Base-by-base conservation (phyloP, 2,797 vertebrate genomes). In the Odontamblyopus rebecca region DNA sequence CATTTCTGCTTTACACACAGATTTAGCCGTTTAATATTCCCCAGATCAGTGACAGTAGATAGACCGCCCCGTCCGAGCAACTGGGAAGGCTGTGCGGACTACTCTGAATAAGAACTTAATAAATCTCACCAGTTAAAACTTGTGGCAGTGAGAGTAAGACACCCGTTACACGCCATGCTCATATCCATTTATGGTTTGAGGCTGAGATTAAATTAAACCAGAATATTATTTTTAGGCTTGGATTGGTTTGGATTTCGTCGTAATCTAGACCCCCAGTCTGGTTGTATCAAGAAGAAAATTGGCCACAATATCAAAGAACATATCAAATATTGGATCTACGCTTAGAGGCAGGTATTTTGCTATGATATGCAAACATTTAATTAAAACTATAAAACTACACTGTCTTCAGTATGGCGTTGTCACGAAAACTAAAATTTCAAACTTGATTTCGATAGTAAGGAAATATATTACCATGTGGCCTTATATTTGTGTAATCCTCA, bases 21-120 rank as follows among this genome's bases (percentile, higher is more conserved):
- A 91, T 90, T 89, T 78, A 80, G 74, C 80, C 81, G 23, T 87
- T 92, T 91, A 89, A 90, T 92, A 91, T 91, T 91, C 87, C 56
- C 76, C 78, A 89, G 87, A 90, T 90, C 86, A 81, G 84, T 26
- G 74, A 12, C 77, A 73, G 86, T 69, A 86, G 85, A 88, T 86
- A 74, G 74, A 70, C 11, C 13, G 51, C 26, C 23, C 65, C 70
- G 73, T 77, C 67, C 30, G 38, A 71, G 54, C 60, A 62, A 75
- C 76, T 61, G 41, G 72, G 69, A 26, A 65, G 71, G 73, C 72
- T 71, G 41, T 29, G 73, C 30, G 50, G 62, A 59, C 69, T 23
- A 65, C 75, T 84, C 79, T 54, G 74, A 80, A 84, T 82, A 73
- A 72, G 73, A 74, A 77, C 67, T 81, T 84, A 71, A 75, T 74